Percentiles rank a stretch among this genome's conserved stretches.
These are phyloP conservation scores for Adelphocoris suturalis DNA, from an alignment of 2,888 invertebrate species.

Conservation along the genomic window DNA sequence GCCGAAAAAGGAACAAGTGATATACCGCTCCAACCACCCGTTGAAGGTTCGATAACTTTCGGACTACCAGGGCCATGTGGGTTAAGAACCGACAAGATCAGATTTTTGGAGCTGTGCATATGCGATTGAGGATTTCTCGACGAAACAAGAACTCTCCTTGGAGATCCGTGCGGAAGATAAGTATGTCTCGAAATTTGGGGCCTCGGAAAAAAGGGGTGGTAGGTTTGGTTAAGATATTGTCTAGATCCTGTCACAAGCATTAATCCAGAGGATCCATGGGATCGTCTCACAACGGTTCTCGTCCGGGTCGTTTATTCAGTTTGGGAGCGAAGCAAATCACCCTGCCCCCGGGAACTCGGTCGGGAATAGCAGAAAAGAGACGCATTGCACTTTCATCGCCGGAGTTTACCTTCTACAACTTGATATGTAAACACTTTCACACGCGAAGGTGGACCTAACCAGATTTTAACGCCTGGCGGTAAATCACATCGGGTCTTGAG, in stretches of 20 bases:
- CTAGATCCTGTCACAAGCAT: conserved; percentile 53
- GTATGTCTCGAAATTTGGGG: background rate
- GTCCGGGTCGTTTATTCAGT: conserved; percentile 29
- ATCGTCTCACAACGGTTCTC: conserved; percentile 49
- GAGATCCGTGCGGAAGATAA: background rate
- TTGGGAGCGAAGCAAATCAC: conserved; percentile 56
- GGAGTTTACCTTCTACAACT: background rate
- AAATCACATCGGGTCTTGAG: conserved; percentile 18
- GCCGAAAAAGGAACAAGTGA: conserved; percentile 16
- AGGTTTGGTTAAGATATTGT: conserved; percentile 56
- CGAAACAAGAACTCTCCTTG: background rate
- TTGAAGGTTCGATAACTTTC: conserved; percentile 29
- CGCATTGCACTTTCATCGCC: conserved; percentile 24
- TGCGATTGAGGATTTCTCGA: conserved; percentile 22
- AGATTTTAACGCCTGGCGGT: conserved; percentile 19
- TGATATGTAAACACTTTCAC: conserved; percentile 6
- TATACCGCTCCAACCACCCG: conserved; percentile 7
- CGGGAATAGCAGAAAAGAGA: background rate
- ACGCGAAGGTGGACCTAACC: conserved; percentile 1
- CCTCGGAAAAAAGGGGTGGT: background rate
- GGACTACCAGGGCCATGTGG: background rate
- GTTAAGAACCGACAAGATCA: conserved; percentile 21
- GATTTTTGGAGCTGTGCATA: background rate
- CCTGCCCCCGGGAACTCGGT: background rate
- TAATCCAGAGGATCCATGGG: conserved; percentile 32